Evolutionary conservation across 2,113 vertebrate genomes (phyloP), one percentile per base, ranked within the genome.

Genomic region (Potamarius usumacintae): DNA sequence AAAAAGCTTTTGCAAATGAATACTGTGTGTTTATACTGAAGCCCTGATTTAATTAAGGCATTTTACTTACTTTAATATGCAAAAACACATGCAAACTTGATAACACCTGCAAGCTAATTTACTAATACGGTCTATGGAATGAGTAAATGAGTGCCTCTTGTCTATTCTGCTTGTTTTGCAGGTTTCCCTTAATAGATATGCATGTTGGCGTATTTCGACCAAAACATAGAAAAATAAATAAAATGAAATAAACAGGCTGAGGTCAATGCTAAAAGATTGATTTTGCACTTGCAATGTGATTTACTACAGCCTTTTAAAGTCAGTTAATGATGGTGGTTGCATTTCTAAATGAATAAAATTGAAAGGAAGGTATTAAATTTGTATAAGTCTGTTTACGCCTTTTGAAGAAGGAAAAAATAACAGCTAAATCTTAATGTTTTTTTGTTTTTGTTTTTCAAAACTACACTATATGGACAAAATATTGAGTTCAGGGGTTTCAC

Each of bases 1-100:
- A 95, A 94, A 94, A 86, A 86, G 91, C 92, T 91, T 94, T 90
- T 89, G 91, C 91, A 94, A 94, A 94, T 93, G 88, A 94, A 93
- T 90, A 42, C 27, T 18, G n/a, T 18, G 30, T 1, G 11, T 55
- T 57, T 4, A 30, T 9, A 57, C 77, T 18, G 7, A 80, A 0
- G 7, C 52, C 14, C 7, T 58, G 25, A 30, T 80, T 27, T 30
- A 58, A 57, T 30, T 18, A 79, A 9, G 2, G 15, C 7, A 30
- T 57, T 27, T 30, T 57, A 30, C 53, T 57, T 18, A 6, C n/a
- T 27, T 57, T 10, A 30, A 30, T 30, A 30, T 57, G n/a, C 7
- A 58, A 15, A 57, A 55, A 53, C 22, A 14, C 12, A 53, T 14
- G 7, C 48, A n/a, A 77, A 50, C 34, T 22, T 48, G 18, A 71